These are phyloP conservation scores for Xanthorhoe designata DNA, from an alignment of 2,888 invertebrate genomes.

Conservation along the genomic window DNA sequence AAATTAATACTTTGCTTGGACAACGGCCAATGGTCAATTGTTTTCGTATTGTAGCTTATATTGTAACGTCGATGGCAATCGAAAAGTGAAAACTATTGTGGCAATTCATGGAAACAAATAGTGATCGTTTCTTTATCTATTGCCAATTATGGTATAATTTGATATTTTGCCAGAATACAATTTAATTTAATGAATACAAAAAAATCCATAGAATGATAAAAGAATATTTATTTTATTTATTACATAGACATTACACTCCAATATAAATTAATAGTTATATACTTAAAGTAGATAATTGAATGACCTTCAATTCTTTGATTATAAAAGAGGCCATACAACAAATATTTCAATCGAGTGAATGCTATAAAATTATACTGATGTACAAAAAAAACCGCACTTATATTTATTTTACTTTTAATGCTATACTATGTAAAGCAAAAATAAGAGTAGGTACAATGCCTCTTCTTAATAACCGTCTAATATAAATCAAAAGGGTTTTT, in stretches of 20 bases:
- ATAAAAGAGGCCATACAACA: slow-evolving; percentile 13
- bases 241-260: slow-evolving; percentile 54
- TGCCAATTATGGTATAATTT: too few relatives aligned
- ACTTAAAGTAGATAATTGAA: slow-evolving; percentile 36
- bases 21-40: too few relatives aligned
- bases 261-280: slow-evolving; percentile 45
- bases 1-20: background rate
- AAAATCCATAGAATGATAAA: slow-evolving; percentile 70
- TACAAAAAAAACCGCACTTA: slow-evolving; percentile 23
- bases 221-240: slow-evolving; percentile 70
- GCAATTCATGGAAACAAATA: too few relatives aligned
- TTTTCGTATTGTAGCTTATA: too few relatives aligned
- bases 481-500: slow-evolving; percentile 8
- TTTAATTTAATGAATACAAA: slow-evolving; percentile 40
- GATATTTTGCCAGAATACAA: slow-evolving; percentile 46
- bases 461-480: slow-evolving; percentile 3
- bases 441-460: slow-evolving; percentile 12
- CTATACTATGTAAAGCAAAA: slow-evolving; percentile 22
- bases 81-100: too few relatives aligned
- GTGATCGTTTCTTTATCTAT: too few relatives aligned
- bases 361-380: slow-evolving; percentile 16
- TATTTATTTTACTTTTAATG: slow-evolving; percentile 17
- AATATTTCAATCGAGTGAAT: slow-evolving; percentile 5
- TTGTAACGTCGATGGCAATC: too few relatives aligned
- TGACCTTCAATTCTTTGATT: slow-evolving; percentile 31